phyloP scores from a whole-genome alignment of 1,140 invertebrate genomes.

The Gryon sp. region DNA sequence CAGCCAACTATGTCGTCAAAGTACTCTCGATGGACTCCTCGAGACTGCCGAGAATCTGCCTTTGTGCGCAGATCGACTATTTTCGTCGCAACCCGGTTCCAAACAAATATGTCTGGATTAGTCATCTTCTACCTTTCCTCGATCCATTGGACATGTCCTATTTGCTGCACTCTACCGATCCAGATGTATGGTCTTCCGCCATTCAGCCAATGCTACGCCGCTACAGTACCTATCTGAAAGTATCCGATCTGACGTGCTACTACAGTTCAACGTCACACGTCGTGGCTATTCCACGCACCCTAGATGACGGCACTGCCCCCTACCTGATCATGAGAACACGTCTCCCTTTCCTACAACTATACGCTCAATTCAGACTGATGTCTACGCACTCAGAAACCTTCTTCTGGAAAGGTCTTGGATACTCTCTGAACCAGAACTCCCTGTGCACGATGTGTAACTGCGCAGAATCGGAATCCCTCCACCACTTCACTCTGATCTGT shows the following conservation, averaged over 20 bases:
- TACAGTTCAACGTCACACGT: not conserved
- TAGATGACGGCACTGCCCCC: not conserved
- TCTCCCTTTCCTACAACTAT: not conserved
- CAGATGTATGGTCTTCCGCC: not conserved
- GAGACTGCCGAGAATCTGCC: not conserved
- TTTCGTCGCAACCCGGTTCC: not conserved
- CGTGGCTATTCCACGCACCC: not conserved
- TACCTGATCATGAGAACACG: not conserved
- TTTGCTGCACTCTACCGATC: not conserved
- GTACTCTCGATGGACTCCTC: not conserved
- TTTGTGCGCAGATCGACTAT: not conserved
- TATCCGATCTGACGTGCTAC: not conserved
- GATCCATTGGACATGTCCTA: not conserved
- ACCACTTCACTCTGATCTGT: not conserved
- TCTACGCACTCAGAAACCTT: not conserved
- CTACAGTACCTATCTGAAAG: not conserved
- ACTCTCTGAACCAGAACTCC: not conserved
- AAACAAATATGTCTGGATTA: not conserved
- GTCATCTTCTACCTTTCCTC: not conserved
- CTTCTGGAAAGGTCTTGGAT: not conserved
- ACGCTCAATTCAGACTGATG: constrained; percentile 8
- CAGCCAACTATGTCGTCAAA: not conserved
- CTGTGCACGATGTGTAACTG: not conserved
- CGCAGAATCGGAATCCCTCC: not conserved
- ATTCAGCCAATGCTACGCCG: not conserved